phyloP scores from a whole-genome alignment of 2,888 invertebrate genomes.

The Tetragonisca angustula region DNA sequence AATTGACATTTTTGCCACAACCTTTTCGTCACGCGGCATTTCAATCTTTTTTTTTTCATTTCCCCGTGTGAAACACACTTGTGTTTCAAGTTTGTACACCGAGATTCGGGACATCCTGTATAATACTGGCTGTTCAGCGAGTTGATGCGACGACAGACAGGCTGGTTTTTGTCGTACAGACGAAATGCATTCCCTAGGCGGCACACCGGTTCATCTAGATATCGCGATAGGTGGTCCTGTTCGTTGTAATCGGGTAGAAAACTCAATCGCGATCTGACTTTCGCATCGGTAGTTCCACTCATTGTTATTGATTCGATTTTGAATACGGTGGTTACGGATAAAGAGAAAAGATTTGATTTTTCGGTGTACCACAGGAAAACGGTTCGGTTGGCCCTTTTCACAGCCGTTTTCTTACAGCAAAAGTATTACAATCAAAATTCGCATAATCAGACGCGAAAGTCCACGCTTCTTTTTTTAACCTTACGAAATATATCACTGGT shows the following conservation, averaged over 20 bases:
- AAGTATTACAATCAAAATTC: background rate
- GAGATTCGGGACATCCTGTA: too few relatives aligned
- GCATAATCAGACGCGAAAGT: background rate
- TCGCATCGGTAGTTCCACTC: slow-evolving; percentile 72
- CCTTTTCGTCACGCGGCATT: too few relatives aligned
- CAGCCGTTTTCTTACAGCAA: background rate
- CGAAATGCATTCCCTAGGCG: slow-evolving; percentile 62
- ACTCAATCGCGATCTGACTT: slow-evolving; percentile 72
- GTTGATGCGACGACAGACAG: slow-evolving; percentile 6
- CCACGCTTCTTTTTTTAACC: too few relatives aligned
- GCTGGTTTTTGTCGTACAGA: slow-evolving; percentile 10
- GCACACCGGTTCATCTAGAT: slow-evolving; percentile 67
- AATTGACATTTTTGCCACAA: too few relatives aligned
- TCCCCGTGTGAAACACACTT: too few relatives aligned
- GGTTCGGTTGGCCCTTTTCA: background rate
- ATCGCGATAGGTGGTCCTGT: slow-evolving; percentile 73
- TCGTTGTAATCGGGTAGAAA: slow-evolving; percentile 75
- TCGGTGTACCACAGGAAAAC: slow-evolving; percentile 16
- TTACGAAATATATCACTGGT: too few relatives aligned
- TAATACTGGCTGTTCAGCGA: background rate
- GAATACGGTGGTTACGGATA: slow-evolving; percentile 58
- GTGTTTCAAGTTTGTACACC: too few relatives aligned
- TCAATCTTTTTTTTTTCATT: too few relatives aligned
- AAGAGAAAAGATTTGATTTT: slow-evolving; percentile 53
- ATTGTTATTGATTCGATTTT: slow-evolving; percentile 72